Evolutionary conservation across 2,888 invertebrate genomes (phyloP).

Genomic region (Empis stercorea): DNA sequence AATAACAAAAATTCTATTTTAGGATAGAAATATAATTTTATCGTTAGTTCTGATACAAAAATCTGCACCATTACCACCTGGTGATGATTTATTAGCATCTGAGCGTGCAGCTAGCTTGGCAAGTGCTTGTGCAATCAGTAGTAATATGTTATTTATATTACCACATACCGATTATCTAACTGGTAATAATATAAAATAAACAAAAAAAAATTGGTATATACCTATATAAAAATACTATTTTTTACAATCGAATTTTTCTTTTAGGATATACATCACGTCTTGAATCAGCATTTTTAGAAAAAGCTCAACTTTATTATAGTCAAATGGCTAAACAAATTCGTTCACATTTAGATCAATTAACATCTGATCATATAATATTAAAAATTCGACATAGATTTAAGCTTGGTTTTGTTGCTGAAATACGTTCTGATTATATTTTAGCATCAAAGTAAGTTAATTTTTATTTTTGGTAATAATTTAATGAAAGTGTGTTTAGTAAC

Average conservation of each 20-base stretch:
- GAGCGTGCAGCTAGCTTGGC: constrained; percentile 87
- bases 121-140: constrained; percentile 78
- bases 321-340: constrained; percentile 77
- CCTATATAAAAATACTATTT: no score
- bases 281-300: constrained; percentile 87
- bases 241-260: no score
- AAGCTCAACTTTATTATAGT: constrained; percentile 86
- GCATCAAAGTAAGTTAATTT: constrained; percentile 54
- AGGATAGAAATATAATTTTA: constrained; percentile 48
- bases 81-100: constrained; percentile 72
- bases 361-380: constrained; percentile 79
- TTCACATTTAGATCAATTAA: constrained; percentile 78
- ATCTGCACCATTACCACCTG: constrained; percentile 59
- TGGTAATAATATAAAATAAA: constrained; percentile 24
- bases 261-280: constrained; percentile 54
- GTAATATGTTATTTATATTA: constrained; percentile 84
- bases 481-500: no score
- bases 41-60: constrained; percentile 86
- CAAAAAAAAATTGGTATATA: no score
- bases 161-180: constrained; percentile 81
- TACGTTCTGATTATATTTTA: constrained; percentile 76
- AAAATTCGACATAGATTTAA: constrained; percentile 96
- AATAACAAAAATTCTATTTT: constrained; percentile 5
- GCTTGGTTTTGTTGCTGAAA: constrained; percentile 86
- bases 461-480: no score